phyloP scores from a whole-genome alignment of 2,113 vertebrate genomes.

The Prionailurus bengalensis region DNA sequence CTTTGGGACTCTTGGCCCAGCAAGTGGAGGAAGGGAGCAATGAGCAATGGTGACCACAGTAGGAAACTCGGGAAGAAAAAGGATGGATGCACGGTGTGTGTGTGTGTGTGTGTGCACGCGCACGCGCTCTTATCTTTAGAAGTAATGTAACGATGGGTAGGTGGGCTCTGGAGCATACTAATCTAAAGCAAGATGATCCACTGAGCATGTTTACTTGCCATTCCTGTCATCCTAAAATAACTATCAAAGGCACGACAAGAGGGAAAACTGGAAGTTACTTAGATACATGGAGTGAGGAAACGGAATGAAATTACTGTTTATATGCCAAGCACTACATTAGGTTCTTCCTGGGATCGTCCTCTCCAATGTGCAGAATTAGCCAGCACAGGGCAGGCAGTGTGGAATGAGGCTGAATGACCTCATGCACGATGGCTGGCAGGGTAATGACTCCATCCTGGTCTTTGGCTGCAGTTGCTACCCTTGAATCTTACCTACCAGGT shows the following conservation, averaged over 20 bases:
- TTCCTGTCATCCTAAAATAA: neutral
- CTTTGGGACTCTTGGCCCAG: neutral
- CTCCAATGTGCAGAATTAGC: neutral
- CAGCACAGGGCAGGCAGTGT: neutral
- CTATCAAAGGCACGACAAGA: neutral
- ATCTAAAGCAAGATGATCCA: neutral
- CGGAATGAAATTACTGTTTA: neutral
- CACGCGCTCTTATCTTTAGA: neutral
- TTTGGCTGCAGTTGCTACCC: neutral
- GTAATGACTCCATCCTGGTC: neutral
- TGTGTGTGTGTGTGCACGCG: neutral
- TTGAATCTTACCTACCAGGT: neutral
- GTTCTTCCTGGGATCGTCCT: neutral
- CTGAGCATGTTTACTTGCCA: neutral
- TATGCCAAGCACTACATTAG: neutral
- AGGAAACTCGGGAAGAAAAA: neutral
- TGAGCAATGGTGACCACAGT: neutral
- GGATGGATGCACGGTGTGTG: too few species aligned
- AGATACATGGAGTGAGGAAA: neutral
- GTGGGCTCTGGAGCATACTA: accelerated
- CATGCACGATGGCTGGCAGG: neutral
- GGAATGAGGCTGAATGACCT: neutral
- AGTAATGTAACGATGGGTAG: too few species aligned
- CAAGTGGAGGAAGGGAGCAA: neutral
- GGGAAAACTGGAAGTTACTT: neutral